Percentiles rank a stretch among this genome's conserved stretches.
Conservation (phyloP, 2,113 vertebrate species). For the Verasper variegatus region DNA sequence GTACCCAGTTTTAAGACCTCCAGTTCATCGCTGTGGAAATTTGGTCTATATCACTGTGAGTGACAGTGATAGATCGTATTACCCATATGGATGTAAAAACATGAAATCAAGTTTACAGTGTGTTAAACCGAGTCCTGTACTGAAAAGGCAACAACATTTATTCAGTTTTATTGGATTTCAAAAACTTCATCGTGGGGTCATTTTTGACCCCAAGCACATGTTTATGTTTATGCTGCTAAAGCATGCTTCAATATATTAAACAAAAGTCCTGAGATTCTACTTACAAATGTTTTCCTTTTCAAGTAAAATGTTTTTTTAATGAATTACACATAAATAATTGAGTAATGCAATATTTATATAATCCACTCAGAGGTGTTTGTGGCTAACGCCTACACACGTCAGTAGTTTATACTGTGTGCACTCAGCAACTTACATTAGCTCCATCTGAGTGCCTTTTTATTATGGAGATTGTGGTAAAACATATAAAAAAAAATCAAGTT, state of each 20-base stretch:
- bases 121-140: not conserved
- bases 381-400: constrained; percentile 44
- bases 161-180: constrained; percentile 17
- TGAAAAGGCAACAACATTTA: constrained; percentile 3
- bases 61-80: not conserved
- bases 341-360: constrained; percentile 68
- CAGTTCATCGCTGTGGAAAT: not conserved
- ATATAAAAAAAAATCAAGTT: constrained; percentile 44
- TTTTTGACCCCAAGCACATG: constrained; percentile 18
- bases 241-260: constrained; percentile 34
- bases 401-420: constrained; percentile 40
- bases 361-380: constrained; percentile 62
- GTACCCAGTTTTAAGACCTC: not conserved
- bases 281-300: constrained; percentile 65
- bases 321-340: constrained; percentile 64
- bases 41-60: not conserved
- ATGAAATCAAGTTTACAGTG: not conserved
- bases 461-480: constrained; percentile 60
- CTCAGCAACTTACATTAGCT: constrained; percentile 50
- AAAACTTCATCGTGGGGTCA: constrained; percentile 17
- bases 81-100: not conserved
- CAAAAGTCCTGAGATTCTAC: constrained; percentile 41
- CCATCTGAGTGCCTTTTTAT: constrained; percentile 55
- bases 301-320: constrained; percentile 46
- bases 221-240: constrained; percentile 44